A percentile compares a stretch with the other conserved stretches of the same genome.
phyloP scores from a whole-genome alignment of 2,888 invertebrate species.

The Phanerotoma sp. region DNA sequence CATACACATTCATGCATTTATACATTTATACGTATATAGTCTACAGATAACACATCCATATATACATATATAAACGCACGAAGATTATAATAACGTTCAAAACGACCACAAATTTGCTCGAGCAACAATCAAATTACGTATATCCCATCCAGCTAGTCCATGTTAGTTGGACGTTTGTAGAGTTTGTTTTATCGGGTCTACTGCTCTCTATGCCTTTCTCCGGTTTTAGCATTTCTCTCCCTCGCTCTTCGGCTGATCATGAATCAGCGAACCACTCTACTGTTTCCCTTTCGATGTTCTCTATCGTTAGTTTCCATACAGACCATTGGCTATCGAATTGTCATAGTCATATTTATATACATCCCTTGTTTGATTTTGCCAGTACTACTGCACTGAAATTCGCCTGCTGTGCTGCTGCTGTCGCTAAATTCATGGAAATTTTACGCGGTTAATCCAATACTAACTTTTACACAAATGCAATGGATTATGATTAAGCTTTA shows the following conservation, averaged over 20 bases:
- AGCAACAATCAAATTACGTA: conserved; percentile 22
- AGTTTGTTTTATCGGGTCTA: conserved; percentile 34
- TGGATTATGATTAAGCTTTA: no score
- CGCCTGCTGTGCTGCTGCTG: no score
- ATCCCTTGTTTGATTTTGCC: no score
- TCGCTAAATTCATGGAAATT: no score
- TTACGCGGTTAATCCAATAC: no score
- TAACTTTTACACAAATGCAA: no score
- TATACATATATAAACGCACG: no score
- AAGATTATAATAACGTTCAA: conserved; percentile 28
- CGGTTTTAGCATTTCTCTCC: no score
- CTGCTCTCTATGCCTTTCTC: conserved; percentile 22
- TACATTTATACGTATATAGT: no score
- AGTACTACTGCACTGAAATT: no score
- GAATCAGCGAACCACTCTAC: neutral
- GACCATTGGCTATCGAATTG: neutral
- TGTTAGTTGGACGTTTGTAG: conserved; percentile 24
- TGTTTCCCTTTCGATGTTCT: conserved; percentile 13
- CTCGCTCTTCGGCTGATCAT: conserved; percentile 11
- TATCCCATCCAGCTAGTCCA: conserved; percentile 7
- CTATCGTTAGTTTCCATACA: neutral
- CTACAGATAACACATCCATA: no score
- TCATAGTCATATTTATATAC: neutral
- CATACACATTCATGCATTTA: neutral
- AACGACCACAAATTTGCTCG: conserved; percentile 43